Percentiles rank a stretch among this genome's conserved stretches.
Conservation (phyloP, 2,113 vertebrate species). For the Cyphomyrus plagiostoma region DNA sequence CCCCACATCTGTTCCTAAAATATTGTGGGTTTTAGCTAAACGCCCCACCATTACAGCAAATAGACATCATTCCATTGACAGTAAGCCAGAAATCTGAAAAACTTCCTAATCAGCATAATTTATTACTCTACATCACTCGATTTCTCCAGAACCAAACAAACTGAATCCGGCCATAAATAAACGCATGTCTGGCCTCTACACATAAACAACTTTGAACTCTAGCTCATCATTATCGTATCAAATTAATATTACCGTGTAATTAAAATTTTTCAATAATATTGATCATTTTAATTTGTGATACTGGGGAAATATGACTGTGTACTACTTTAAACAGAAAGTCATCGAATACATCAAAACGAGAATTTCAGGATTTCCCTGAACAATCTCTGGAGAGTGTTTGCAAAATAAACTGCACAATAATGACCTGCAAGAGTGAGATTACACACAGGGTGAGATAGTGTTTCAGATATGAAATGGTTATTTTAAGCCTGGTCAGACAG, state of each 20-base stretch:
- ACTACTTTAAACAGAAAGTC: slow-evolving; percentile 6
- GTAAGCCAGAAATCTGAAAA: background rate
- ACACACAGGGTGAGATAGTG: background rate
- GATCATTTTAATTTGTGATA: background rate
- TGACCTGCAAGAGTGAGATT: background rate
- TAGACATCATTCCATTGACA: background rate
- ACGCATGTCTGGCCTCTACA: background rate
- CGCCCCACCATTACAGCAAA: background rate
- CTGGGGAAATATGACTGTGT: background rate
- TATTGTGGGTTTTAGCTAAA: background rate
- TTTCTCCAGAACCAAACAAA: background rate
- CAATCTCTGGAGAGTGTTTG: background rate
- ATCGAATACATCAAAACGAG: slow-evolving; percentile 3
- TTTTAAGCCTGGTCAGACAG: background rate
- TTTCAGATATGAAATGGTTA: background rate
- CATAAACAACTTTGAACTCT: background rate
- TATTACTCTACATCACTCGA: background rate
- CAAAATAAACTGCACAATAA: background rate
- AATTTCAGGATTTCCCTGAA: background rate
- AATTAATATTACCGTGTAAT: background rate
- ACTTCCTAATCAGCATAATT: background rate
- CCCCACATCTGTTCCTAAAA: background rate
- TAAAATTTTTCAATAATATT: background rate
- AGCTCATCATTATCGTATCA: background rate
- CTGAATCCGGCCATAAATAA: background rate